phyloP scores from a whole-genome alignment of 2,888 invertebrate species.

The Apamea sordens region DNA sequence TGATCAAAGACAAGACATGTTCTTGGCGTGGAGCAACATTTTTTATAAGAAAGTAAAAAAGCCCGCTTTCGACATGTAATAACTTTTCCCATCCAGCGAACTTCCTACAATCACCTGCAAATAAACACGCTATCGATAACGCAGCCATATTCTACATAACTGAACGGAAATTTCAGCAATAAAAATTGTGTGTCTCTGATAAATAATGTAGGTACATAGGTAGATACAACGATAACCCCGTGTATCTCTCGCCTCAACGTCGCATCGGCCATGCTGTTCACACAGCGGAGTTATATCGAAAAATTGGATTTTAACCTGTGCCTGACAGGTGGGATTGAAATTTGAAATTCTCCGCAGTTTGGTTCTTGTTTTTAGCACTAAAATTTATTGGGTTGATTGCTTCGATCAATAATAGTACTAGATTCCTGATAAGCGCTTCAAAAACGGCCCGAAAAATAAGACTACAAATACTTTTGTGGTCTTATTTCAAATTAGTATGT shows the following conservation, averaged over 20 bases:
- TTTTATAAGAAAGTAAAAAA: background rate
- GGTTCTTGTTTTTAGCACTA: background rate
- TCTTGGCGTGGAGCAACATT: background rate
- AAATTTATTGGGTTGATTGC: background rate
- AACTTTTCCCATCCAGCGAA: background rate
- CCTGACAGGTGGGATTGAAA: constrained; percentile 37
- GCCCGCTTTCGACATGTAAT: background rate
- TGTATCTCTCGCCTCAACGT: background rate
- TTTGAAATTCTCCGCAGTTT: constrained; percentile 18
- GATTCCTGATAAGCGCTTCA: too few species aligned
- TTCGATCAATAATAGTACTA: too few species aligned
- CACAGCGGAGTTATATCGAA: background rate
- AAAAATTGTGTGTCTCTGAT: constrained; percentile 22
- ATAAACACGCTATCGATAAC: background rate
- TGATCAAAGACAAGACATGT: background rate
- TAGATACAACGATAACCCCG: background rate
- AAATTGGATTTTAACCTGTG: constrained; percentile 29
- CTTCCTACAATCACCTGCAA: background rate
- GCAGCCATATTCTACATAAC: background rate
- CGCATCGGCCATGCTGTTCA: constrained; percentile 1
- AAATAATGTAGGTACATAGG: background rate
- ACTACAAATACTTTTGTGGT: too few species aligned
- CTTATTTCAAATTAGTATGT: too few species aligned
- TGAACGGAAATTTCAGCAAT: background rate
- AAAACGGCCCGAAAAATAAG: too few species aligned